These are phyloP conservation scores for Cranoglanis bouderius DNA, from an alignment of 2,113 vertebrate species.

Conservation along the genomic window DNA sequence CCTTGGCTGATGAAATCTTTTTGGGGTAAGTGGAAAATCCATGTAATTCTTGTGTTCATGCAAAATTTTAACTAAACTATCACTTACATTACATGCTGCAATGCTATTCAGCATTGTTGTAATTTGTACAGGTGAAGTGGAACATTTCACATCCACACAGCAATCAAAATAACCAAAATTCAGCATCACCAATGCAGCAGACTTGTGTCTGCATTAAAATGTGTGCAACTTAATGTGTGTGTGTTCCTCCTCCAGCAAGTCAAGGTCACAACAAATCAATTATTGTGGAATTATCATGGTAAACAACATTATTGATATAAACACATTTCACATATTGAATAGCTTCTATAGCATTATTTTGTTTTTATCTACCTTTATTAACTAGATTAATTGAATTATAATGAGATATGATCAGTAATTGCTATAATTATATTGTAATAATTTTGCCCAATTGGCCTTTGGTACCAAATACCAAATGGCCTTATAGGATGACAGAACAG, in stretches of 20 bases:
- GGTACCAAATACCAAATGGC: neutral
- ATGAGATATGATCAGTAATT: neutral
- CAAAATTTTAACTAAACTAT: neutral
- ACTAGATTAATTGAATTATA: neutral
- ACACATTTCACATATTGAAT: neutral
- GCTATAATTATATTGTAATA: no score
- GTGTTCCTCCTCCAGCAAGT: neutral
- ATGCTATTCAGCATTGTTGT: neutral
- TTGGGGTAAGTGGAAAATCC: neutral
- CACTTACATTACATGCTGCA: neutral
- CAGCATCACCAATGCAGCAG: neutral
- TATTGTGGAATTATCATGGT: neutral
- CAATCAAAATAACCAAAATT: neutral
- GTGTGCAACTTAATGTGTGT: neutral
- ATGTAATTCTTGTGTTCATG: neutral
- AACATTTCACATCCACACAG: neutral
- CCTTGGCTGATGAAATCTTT: neutral
- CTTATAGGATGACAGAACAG: neutral
- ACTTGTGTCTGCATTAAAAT: neutral
- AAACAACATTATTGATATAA: neutral
- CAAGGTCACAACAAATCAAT: neutral
- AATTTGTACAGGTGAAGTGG: neutral
- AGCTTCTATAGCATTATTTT: neutral
- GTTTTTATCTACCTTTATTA: neutral
- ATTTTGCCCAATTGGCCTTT: neutral